Evolutionary conservation across 2,113 vertebrate genomes (phyloP).

Genomic region (Cettia cetti): DNA sequence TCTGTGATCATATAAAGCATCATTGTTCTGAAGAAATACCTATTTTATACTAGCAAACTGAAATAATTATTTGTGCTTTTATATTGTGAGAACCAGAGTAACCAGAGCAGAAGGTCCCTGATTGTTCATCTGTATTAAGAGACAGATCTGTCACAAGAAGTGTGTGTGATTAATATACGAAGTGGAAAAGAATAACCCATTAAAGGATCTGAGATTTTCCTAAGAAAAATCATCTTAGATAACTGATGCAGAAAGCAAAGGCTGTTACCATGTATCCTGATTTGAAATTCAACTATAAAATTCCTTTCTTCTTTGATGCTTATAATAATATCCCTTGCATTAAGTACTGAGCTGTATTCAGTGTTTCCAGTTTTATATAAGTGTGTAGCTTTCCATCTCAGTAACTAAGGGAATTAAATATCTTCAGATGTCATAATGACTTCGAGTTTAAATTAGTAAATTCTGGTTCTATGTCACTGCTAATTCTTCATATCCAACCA

Average conservation of each 20-base stretch:
- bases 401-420: background rate
- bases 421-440: background rate
- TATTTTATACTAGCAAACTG: background rate
- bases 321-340: background rate
- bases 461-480: background rate
- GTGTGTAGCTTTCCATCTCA: background rate
- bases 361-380: background rate
- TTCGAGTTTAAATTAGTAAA: background rate
- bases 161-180: conserved; percentile 7
- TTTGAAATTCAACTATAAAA: background rate
- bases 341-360: background rate
- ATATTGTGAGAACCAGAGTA: background rate
- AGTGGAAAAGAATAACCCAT: background rate
- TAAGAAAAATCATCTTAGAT: background rate
- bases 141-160: background rate
- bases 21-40: background rate
- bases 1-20: background rate
- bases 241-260: background rate
- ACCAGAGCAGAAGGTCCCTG: background rate
- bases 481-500: background rate
- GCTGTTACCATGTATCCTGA: background rate
- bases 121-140: conserved; percentile 1
- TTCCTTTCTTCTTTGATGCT: background rate
- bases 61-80: conserved; percentile 4
- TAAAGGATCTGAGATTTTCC: background rate